Base-by-base conservation (phyloP, 1,140 invertebrate genomes). In the Papilio polyxenes region DNA sequence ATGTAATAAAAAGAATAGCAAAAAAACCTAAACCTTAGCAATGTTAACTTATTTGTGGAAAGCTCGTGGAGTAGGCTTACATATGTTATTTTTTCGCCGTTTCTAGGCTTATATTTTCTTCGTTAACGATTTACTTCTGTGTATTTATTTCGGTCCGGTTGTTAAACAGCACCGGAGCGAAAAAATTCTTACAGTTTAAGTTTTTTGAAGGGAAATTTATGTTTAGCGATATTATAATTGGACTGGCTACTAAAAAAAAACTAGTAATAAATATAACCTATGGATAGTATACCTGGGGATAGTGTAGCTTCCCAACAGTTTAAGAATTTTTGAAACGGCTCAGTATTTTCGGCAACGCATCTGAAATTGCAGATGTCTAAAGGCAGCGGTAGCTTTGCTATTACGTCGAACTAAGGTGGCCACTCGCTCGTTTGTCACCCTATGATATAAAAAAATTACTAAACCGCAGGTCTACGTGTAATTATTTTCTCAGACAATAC, bases 141-240 rank as follows among this genome's bases (percentile, higher is more conserved):
- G 31, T 72, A 72, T 72, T 72, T 72, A 72, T 72, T 5, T 72
- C 23, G 65, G 65, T 72, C 13, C 11, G 65, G 65, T 72, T 72
- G 23, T 72, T 72, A 13, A 72, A 37, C 31, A 31, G 65, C 31
- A 72, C 31, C 65, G 31, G 31, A 37, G 65, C 65, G 31, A 37
- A 72, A 72, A 69, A 72, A 65, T 7, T 69, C 31, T 37, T 31
- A 11, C 10, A 7, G 31, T 72, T 72, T 6, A 40, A 13, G 65
- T 13, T 37, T 65, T 69, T 11, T 13, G 37, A 37, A 37, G 65
- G 5, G 37, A 72, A 11, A 72, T 72, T 72, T 37, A 72, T 72
- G 65, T 72, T 40, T 15, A 72, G 65, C 37, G 53, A 17, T 56
- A 31, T 31, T 31, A 17, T 53, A 53, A 10, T 53, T 53, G 4